Evolutionary conservation across 2,797 vertebrate species (phyloP).

Genomic region (Coendou prehensilis): DNA sequence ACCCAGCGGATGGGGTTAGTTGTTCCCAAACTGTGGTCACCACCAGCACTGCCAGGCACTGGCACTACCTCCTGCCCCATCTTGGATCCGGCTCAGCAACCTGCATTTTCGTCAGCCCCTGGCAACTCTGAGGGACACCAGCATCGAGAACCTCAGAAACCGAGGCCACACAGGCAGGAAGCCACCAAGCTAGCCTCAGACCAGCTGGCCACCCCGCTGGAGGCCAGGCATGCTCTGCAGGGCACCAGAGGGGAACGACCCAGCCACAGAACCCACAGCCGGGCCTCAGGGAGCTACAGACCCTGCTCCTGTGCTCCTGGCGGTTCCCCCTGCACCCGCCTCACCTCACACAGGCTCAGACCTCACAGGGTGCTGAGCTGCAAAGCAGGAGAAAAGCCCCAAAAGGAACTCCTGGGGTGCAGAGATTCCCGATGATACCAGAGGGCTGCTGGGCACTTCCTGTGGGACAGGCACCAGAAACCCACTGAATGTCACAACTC

Average conservation of each 20-base stretch:
- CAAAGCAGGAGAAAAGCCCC: not conserved
- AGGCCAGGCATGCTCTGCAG: slow-evolving; percentile 58
- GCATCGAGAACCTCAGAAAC: slow-evolving; percentile 75
- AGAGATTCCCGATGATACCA: not conserved
- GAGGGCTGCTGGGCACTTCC: not conserved
- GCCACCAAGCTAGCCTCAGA: slow-evolving; percentile 75
- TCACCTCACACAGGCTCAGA: not conserved
- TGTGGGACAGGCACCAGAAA: not conserved
- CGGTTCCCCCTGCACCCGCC: not conserved
- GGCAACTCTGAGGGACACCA: slow-evolving; percentile 64
- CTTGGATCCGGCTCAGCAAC: not conserved
- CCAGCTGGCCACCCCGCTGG: slow-evolving; percentile 71
- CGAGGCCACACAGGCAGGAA: slow-evolving; percentile 81
- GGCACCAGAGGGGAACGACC: slow-evolving; percentile 73
- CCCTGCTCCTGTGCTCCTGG: not conserved
- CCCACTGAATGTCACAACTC: not conserved
- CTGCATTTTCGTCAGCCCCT: slow-evolving; percentile 60
- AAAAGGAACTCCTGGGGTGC: not conserved
- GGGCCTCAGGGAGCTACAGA: slow-evolving; percentile 20
- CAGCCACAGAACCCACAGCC: slow-evolving; percentile 77
- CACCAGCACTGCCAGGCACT: accelerated
- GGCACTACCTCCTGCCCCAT: not conserved
- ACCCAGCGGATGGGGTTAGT: not conserved
- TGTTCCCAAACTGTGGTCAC: not conserved
- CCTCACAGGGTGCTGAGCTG: not conserved